These are phyloP conservation scores for Empis stercorea DNA, from an alignment of 2,888 invertebrate genomes.

Conservation along the genomic window DNA sequence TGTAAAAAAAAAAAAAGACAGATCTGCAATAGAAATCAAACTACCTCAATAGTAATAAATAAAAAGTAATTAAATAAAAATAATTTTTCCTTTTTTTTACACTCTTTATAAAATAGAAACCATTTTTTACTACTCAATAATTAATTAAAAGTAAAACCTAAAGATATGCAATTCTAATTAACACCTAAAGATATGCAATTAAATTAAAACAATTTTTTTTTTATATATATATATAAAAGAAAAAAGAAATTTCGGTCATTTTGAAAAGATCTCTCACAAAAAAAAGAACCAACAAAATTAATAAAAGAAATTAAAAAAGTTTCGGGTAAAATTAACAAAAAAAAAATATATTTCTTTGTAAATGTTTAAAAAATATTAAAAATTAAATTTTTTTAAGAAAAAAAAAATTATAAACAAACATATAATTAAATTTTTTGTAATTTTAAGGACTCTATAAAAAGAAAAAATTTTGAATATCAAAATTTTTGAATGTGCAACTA, in stretches of 20 bases:
- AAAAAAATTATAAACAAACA: background rate
- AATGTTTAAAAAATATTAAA: background rate
- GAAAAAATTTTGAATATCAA: background rate
- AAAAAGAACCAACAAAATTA: background rate
- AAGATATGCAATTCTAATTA: too few species aligned
- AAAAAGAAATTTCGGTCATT: too few species aligned
- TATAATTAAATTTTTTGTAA: background rate
- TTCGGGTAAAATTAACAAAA: too few species aligned
- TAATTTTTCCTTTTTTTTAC: background rate
- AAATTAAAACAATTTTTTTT: too few species aligned
- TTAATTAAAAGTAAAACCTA: too few species aligned
- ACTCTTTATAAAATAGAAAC: background rate
- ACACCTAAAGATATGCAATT: too few species aligned
- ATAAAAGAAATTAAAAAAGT: background rate
- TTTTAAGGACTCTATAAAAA: background rate
- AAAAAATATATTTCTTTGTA: background rate
- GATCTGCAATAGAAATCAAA: constrained; percentile 32
- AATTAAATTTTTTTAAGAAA: background rate
- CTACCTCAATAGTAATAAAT: constrained; percentile 28
- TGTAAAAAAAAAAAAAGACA: background rate
- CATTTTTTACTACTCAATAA: background rate
- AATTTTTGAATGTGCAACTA: background rate
- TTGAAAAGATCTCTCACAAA: background rate
- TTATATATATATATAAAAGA: too few species aligned
- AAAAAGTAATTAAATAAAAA: background rate